Evolutionary conservation across 2,113 vertebrate species (phyloP).

Genomic region (Aspiorhynchus laticeps): DNA sequence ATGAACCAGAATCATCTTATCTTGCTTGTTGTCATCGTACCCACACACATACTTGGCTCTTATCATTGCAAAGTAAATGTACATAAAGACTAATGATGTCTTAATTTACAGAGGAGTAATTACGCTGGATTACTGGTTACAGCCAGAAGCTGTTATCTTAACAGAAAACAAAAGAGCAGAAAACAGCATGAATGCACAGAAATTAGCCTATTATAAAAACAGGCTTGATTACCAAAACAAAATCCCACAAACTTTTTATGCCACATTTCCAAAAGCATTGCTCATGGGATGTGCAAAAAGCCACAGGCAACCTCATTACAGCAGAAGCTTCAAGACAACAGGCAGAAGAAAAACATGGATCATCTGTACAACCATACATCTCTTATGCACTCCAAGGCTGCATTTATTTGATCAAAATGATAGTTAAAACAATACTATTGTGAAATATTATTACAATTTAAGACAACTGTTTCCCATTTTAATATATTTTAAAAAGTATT

Average conservation of each 20-base stretch:
- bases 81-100: background rate
- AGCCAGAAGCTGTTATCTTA: background rate
- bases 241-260: background rate
- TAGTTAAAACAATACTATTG: background rate
- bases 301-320: conserved; percentile 23
- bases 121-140: background rate
- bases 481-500: background rate
- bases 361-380: background rate
- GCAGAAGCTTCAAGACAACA: background rate
- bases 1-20: background rate
- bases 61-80: background rate
- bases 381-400: background rate
- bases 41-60: background rate
- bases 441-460: background rate
- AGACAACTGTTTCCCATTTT: background rate
- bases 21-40: background rate
- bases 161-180: background rate
- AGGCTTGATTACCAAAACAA: conserved; percentile 1
- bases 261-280: background rate
- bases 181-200: background rate
- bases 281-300: background rate
- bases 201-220: background rate
- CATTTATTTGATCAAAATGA: background rate
- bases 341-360: background rate
- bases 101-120: background rate